Percentiles rank a stretch among this genome's conserved stretches.
Conservation (phyloP, 1,140 invertebrate genomes). For the Apis dorsata region DNA sequence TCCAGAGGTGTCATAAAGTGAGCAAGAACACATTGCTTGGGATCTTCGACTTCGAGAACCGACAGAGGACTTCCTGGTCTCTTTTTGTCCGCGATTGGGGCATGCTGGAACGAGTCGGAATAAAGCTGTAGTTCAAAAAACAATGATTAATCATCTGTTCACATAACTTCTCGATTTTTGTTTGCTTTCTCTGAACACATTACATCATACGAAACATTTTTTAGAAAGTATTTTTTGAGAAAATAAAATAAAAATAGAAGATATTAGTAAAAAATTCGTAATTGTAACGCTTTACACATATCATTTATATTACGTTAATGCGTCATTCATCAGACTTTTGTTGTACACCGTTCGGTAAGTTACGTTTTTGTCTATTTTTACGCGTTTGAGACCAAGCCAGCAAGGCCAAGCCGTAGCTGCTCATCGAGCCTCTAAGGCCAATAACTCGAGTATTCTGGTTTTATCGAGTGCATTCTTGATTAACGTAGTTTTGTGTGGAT, state of each 20-base stretch:
- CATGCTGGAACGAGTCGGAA: constrained; percentile 68
- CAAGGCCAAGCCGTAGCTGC: constrained; percentile 51
- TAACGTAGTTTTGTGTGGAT: constrained; percentile 2
- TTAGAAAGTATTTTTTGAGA: too few relatives aligned
- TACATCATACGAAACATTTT: not conserved
- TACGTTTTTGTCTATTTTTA: constrained; percentile 47
- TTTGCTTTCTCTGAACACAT: not conserved
- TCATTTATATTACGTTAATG: not conserved
- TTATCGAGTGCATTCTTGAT: constrained; percentile 36
- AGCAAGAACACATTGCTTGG: constrained; percentile 91
- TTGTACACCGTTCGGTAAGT: not conserved
- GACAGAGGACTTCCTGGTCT: constrained; percentile 84
- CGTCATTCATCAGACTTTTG: constrained; percentile 25
- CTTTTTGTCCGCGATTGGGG: constrained; percentile 82
- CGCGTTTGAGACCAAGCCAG: constrained; percentile 12
- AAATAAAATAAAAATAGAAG: too few relatives aligned
- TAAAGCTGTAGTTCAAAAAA: constrained; percentile 34
- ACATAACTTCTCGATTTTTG: not conserved
- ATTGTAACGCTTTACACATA: not conserved
- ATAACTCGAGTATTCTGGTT: constrained; percentile 51
- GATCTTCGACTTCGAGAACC: constrained; percentile 91
- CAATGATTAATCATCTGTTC: not conserved
- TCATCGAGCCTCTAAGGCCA: constrained; percentile 30
- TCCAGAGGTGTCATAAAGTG: constrained; percentile 93
- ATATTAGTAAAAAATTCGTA: not conserved